phyloP scores from a whole-genome alignment of 2,113 vertebrate species.

The Anguilla rostrata region DNA sequence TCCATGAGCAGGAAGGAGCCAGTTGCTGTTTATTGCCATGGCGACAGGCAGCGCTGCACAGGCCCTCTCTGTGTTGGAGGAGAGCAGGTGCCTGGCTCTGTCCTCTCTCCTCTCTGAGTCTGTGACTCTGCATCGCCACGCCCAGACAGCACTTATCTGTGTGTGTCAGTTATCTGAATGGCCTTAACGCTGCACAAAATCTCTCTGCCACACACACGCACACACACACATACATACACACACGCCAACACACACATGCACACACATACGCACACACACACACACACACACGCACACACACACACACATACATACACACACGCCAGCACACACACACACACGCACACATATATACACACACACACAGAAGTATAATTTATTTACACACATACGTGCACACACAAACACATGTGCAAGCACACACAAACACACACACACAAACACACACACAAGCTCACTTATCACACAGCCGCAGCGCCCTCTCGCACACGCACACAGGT shows the following conservation, averaged over 20 bases:
- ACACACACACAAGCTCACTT: not conserved
- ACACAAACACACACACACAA: not conserved
- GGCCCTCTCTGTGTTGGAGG: not conserved
- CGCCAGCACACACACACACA: not conserved
- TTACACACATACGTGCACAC: too few relatives aligned
- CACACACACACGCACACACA: not conserved
- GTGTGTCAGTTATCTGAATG: not conserved
- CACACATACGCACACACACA: not conserved
- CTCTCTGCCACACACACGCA: not conserved
- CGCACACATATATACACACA: not conserved
- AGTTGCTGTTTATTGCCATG: not conserved
- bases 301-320: not conserved
- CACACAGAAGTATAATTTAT: too few relatives aligned
- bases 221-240: not conserved
- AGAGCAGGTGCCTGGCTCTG: not conserved
- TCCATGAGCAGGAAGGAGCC: too few relatives aligned
- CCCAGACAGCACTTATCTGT: constrained; percentile 24
- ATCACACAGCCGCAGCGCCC: not conserved
- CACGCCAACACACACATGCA: not conserved
- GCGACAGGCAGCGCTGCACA: not conserved
- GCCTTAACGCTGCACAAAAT: not conserved
- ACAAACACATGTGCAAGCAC: not conserved
- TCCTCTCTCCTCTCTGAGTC: too few relatives aligned
- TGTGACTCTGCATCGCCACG: not conserved
- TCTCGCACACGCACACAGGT: not conserved